A percentile compares a stretch with the other conserved stretches of the same genome.
phyloP scores from a whole-genome alignment of 2,888 invertebrate species.

The Sinopyrophorus schimmeli region DNA sequence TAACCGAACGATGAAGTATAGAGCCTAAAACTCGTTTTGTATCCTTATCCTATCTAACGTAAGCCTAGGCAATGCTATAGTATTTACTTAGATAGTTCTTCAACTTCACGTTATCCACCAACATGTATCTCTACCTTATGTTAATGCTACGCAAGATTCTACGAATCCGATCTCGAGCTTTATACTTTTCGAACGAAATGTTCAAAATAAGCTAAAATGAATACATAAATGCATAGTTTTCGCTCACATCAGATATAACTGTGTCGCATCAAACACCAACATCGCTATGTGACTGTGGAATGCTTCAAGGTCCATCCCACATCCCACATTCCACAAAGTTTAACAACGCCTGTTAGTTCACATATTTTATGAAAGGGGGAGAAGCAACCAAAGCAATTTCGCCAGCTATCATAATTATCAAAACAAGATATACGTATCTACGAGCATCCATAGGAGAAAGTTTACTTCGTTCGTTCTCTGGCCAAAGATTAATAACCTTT shows the following conservation, averaged over 20 bases:
- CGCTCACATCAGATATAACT: slow-evolving; percentile 25
- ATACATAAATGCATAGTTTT: background rate
- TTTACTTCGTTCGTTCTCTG: no score
- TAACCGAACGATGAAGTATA: slow-evolving; percentile 32
- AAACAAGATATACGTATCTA: no score
- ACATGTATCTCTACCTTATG: background rate
- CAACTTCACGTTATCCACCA: background rate
- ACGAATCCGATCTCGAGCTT: background rate
- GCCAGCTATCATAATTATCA: no score
- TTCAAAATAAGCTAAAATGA: background rate
- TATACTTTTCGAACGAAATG: no score
- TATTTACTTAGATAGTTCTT: background rate
- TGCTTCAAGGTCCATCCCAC: slow-evolving; percentile 48
- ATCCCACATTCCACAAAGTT: slow-evolving; percentile 50
- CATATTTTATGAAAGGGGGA: slow-evolving; percentile 46
- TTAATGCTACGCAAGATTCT: background rate
- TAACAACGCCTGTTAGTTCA: slow-evolving; percentile 48
- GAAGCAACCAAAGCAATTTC: no score
- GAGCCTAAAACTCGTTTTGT: slow-evolving; percentile 27
- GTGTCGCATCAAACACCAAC: slow-evolving; percentile 37
- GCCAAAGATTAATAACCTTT: no score
- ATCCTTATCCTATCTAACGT: slow-evolving; percentile 26
- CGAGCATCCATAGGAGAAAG: no score
- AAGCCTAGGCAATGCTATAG: slow-evolving; percentile 14
- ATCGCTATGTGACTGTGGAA: slow-evolving; percentile 47